Evolutionary conservation across 1,140 invertebrate genomes (phyloP), one percentile per base, ranked within the genome.

Genomic region (Drosophila obscura): DNA sequence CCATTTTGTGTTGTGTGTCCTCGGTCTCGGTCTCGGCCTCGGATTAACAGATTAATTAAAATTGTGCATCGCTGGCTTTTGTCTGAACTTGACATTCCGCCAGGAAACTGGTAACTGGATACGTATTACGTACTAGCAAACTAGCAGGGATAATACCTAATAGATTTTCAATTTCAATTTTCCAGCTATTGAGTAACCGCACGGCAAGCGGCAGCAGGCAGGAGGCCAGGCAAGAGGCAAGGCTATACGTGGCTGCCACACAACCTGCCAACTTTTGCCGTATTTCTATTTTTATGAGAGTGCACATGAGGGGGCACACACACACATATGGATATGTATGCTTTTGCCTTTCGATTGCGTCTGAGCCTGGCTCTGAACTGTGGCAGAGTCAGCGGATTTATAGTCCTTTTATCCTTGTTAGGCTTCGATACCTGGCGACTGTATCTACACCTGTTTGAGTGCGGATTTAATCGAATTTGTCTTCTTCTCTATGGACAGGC

Each of bases 91-190:
- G 72, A 74, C 39, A 74, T 57, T 63, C 28, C 31, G 11, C 11
- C 11, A 39, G 35, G 11, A 13, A 13, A 7, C 26, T 39, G 35
- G 1, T 2, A 7, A 7, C 26, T 7, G 35, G 19, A 19, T 19
- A 19, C 19, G 19, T 1, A 19, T 19, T 19, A 19, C 19, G 19
- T 19, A 19, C 3, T 9, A 39, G 9, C 8, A 22, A 44, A n/a
- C 51, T 11, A 39, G 35, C 19, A 4, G 11, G 52, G 64, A 45
- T 71, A 58, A 71, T 69, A 62, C 44, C 53, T 68, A 51, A 82
- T 69, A 68, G 71, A 64, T 82, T 83, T 71, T 55, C 59, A 81
- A 81, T 81, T 78, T 85, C 65, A 81, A 87, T 81, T 78, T 85
- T 68, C 74, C 65, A 81, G 82, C 74, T 81, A 75, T 85, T 84